Conservation (phyloP, 2,797 vertebrate genomes). For the Cyclura pinguis region DNA sequence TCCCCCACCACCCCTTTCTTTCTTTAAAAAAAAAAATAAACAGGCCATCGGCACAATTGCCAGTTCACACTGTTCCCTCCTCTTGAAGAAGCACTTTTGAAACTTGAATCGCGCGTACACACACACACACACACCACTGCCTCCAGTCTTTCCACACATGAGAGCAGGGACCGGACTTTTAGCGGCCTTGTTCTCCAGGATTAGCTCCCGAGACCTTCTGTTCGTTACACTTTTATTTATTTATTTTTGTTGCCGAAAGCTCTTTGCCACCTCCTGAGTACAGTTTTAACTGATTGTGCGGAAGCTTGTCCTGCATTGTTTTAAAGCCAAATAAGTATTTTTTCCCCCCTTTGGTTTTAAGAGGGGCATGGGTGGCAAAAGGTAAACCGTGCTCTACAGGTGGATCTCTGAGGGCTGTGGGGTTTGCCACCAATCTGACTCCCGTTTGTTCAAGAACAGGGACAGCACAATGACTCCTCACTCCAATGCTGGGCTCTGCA, state of each 20-base stretch:
- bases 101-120: background rate
- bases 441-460: too few species aligned
- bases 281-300: background rate
- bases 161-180: background rate
- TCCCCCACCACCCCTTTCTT: too few species aligned
- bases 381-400: background rate
- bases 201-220: too few species aligned
- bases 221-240: background rate
- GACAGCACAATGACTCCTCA: too few species aligned
- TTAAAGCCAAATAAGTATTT: too few species aligned
- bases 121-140: background rate
- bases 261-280: background rate
- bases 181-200: background rate
- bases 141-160: background rate
- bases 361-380: background rate
- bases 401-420: too few species aligned
- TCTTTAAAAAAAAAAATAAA: slow-evolving; percentile 13
- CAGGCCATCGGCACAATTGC: slow-evolving; percentile 17
- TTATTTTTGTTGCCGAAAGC: background rate
- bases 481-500: too few species aligned
- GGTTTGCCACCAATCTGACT: too few species aligned
- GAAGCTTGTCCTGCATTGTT: background rate
- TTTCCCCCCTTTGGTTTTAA: background rate
- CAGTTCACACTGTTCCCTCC: slow-evolving; percentile 15
- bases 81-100: background rate